A percentile compares a stretch with the other conserved stretches of the same genome.
Evolutionary conservation across 1,140 invertebrate genomes (phyloP).

Genomic region (Ips typographus): DNA sequence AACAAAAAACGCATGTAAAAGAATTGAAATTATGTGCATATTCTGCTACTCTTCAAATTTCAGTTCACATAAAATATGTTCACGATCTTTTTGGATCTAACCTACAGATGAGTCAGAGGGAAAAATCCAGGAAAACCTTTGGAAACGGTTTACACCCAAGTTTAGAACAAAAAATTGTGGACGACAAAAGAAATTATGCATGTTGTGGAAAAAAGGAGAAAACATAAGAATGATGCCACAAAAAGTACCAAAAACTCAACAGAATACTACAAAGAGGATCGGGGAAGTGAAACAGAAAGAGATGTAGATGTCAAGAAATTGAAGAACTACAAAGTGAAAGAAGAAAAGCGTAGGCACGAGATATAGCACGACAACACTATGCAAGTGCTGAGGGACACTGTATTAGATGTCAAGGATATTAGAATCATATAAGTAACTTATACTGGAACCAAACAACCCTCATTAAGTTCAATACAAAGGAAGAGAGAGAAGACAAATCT

Average conservation of each 20-base stretch:
- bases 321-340: constrained; percentile 8
- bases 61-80: no score
- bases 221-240: not conserved
- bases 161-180: not conserved
- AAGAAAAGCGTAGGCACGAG: constrained; percentile 3
- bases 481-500: no score
- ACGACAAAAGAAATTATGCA: constrained; percentile 13
- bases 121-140: no score
- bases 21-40: no score
- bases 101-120: no score
- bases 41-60: no score
- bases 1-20: no score
- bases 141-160: no score
- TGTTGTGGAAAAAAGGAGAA: not conserved
- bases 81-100: no score
- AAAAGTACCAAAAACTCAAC: constrained; percentile 5
- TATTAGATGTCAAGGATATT: not conserved
- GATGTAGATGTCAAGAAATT: constrained; percentile 5
- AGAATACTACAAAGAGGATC: constrained; percentile 7
- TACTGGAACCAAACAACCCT: no score
- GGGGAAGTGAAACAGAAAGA: constrained; percentile 4
- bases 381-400: not conserved
- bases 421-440: no score
- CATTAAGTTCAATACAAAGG: no score
- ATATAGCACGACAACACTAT: not conserved